These are phyloP conservation scores for Megalonaias nervosa DNA, from an alignment of 1,140 invertebrate genomes.

Conservation along the genomic window DNA sequence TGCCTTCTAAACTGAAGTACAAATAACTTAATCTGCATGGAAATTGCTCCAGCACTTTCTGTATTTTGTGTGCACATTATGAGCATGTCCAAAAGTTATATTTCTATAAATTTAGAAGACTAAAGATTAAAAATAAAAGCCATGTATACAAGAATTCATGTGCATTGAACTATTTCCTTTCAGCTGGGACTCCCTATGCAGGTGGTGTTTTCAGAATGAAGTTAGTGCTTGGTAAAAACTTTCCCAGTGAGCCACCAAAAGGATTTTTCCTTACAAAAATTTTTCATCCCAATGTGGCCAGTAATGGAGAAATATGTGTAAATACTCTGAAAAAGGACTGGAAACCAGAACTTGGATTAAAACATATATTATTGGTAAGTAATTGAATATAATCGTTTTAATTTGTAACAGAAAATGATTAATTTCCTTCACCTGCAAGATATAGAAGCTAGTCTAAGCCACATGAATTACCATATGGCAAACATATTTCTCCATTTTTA, in stretches of 20 bases:
- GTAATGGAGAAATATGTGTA: conserved; percentile 96
- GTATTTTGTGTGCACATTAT: too few relatives aligned
- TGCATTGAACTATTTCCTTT: conserved; percentile 34
- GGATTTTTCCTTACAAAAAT: conserved; percentile 97
- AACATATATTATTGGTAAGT: conserved; percentile 91
- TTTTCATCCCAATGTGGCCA: conserved; percentile 97
- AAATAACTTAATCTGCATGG: too few relatives aligned
- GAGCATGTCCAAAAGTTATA: too few relatives aligned
- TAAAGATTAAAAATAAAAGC: too few relatives aligned
- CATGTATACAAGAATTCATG: too few relatives aligned
- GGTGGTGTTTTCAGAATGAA: conserved; percentile 83
- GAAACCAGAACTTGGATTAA: conserved; percentile 96
- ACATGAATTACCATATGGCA: too few relatives aligned
- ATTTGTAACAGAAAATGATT: background rate
- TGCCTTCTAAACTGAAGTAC: too few relatives aligned
- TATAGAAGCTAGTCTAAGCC: too few relatives aligned
- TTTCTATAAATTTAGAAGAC: too few relatives aligned
- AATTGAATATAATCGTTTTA: conserved; percentile 2
- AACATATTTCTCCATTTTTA: too few relatives aligned
- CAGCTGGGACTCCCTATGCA: conserved; percentile 71
- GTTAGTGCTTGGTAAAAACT: conserved; percentile 92
- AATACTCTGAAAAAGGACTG: conserved; percentile 97
- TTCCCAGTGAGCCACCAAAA: conserved; percentile 93
- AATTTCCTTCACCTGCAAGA: background rate
- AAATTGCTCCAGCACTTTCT: too few relatives aligned